Evolutionary conservation across 2,888 invertebrate species (phyloP).

Genomic region (Baronia brevicornis): DNA sequence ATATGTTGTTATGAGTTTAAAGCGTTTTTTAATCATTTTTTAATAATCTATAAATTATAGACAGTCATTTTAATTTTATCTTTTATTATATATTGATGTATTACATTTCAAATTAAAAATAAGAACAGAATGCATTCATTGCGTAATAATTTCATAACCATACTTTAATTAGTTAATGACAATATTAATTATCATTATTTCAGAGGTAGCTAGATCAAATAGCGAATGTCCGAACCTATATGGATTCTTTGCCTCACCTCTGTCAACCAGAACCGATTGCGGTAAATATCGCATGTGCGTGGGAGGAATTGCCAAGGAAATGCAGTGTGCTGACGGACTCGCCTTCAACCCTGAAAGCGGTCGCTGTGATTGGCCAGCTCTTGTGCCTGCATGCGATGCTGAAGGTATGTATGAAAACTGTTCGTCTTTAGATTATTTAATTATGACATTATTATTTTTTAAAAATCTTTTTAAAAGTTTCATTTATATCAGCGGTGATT

Average conservation of each 20-base stretch:
- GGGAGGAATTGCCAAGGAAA: conserved; percentile 74
- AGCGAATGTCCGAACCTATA: conserved; percentile 85
- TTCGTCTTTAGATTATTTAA: conserved; percentile 2
- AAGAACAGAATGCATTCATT: neutral
- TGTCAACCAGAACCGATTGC: conserved; percentile 61
- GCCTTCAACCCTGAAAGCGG: conserved; percentile 81
- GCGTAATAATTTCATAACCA: too few relatives aligned
- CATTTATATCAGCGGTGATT: too few relatives aligned
- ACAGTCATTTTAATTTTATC: too few relatives aligned
- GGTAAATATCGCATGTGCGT: conserved; percentile 87
- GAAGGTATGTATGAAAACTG: conserved; percentile 51
- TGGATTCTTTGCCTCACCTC: conserved; percentile 78
- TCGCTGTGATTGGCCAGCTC: conserved; percentile 89
- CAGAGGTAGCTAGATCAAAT: conserved; percentile 80
- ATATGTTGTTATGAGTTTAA: too few relatives aligned
- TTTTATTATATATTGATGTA: too few relatives aligned
- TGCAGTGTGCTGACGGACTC: conserved; percentile 85
- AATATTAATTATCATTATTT: conserved; percentile 18
- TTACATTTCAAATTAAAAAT: neutral
- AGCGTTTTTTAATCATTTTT: too few relatives aligned
- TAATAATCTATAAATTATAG: too few relatives aligned
- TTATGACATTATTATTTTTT: conserved; percentile 19
- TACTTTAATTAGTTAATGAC: conserved; percentile 57
- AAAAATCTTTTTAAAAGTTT: too few relatives aligned
- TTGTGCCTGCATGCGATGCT: conserved; percentile 80